Base-by-base conservation (phyloP, 2,888 invertebrate species). In the Villa cingulata region DNA sequence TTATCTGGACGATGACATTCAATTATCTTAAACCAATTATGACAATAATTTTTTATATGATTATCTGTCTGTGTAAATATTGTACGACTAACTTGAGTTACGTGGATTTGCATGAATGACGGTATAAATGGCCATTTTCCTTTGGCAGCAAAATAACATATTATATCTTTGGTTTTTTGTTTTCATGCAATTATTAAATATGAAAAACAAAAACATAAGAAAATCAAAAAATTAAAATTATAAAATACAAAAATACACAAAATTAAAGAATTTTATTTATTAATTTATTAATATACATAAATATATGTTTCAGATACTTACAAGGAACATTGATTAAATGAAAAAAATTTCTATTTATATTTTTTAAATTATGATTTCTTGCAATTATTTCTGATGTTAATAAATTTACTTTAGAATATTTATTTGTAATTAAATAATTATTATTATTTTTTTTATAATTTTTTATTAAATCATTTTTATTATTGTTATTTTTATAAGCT, bases 101-200 rank as follows among this genome's bases (percentile, higher is more conserved):
- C 68, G 10, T 60, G 62, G 17, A 54, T 41, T 49, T 66, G 64
- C 62, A 69, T 61, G 41, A 64, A 63, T 1, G 63, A 57, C 15
- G 68, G 69, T 43, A 68, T 60, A 51, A 63, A 66, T 0, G 68
- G 68, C 68, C 68, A 68, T 46, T 66, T 67, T 4, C 68, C 68
- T 48, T 63, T 69, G 2, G 69, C 66, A 38, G 68, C 68, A 55
- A 61, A 68, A 49, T 61, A 64, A 46, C 68, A 68, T 43, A 68
- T 58, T 2, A 68, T 65, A 49, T 69, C 68, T 67, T 29, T n/a
- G 29, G 32, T 42, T 27, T 32, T 45, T 27, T 42, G 27, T 18
- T 16, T 32, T 27, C 16, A 27, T 29, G 12, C 16, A n/a, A 19
- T 34, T 32, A 9, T 5, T 5, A 5, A 39, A 39, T 14, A 14